Conservation (phyloP, 2,888 invertebrate species). For the Lithophane leautieri region DNA sequence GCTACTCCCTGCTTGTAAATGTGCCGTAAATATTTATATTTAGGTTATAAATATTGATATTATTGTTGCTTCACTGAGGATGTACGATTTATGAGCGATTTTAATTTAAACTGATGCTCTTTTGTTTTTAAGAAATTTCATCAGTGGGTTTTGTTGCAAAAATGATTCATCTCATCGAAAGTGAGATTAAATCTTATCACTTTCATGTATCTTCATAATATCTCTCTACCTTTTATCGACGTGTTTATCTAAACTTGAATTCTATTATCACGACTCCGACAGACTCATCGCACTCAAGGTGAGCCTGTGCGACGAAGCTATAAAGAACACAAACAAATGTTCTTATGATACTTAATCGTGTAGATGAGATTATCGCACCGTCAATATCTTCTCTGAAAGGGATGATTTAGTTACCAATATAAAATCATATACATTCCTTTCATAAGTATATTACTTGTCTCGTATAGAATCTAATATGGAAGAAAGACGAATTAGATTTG, state of each 20-base stretch:
- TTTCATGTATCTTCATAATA: conserved; percentile 18
- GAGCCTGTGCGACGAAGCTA: conserved; percentile 1
- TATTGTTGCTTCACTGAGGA: conserved; percentile 25
- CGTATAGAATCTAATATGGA: conserved; percentile 58
- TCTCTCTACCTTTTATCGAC: conserved; percentile 22
- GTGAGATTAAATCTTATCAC: conserved; percentile 27
- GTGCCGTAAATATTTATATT: conserved; percentile 36
- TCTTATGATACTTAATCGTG: conserved; percentile 26
- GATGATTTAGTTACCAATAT: conserved; percentile 62
- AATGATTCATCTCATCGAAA: conserved; percentile 21
- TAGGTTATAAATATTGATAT: conserved; percentile 27
- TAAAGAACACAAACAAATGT: conserved; percentile 22
- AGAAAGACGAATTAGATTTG: conserved; percentile 65
- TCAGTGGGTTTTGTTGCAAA: conserved; percentile 3
- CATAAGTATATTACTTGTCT: conserved; percentile 53
- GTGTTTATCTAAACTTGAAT: conserved; percentile 49
- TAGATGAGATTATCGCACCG: conserved; percentile 43
- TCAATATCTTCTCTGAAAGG: conserved; percentile 42
- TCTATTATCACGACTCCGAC: conserved; percentile 30
- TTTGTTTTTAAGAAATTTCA: conserved; percentile 10
- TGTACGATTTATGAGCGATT: conserved; percentile 9
- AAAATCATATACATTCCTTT: conserved; percentile 53
- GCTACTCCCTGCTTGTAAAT: conserved; percentile 3
- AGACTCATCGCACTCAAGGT: conserved; percentile 6
- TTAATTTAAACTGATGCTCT: conserved; percentile 10